phyloP scores from a whole-genome alignment of 2,113 vertebrate genomes.

The Tretioscincus oriximinensis region DNA sequence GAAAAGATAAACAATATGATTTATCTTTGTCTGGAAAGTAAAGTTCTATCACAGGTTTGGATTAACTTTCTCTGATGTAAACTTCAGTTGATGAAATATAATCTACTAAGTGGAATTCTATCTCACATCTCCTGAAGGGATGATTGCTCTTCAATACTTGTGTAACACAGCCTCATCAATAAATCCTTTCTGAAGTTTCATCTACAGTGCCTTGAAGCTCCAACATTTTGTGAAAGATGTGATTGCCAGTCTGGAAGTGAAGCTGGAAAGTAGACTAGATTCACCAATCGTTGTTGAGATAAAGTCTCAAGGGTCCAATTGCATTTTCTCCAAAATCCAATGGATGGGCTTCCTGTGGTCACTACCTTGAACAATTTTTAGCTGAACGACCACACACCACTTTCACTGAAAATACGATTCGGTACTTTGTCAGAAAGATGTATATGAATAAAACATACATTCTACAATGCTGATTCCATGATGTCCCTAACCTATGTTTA shows the following conservation, averaged over 20 bases:
- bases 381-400: neutral
- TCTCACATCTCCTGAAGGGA: conserved; percentile 18
- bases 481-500: too few relatives aligned
- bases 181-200: conserved; percentile 21
- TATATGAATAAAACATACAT: neutral
- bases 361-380: neutral
- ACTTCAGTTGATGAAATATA: conserved; percentile 26
- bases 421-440: neutral
- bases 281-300: conserved; percentile 9
- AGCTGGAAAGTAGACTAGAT: conserved; percentile 2
- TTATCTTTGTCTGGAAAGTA: conserved; percentile 19
- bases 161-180: conserved; percentile 29
- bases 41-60: conserved; percentile 21
- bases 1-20: conserved; percentile 23
- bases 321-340: neutral
- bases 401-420: neutral
- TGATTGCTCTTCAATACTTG: conserved; percentile 28
- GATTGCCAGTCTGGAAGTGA: conserved; percentile 7
- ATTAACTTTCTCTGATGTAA: conserved; percentile 26
- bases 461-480: too few relatives aligned
- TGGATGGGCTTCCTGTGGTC: neutral
- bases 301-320: neutral
- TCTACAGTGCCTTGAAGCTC: conserved; percentile 11
- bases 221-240: conserved; percentile 14
- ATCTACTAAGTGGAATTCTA: conserved; percentile 29